These are phyloP conservation scores for Scaptomyza parva DNA, from an alignment of 2,888 invertebrate genomes.

Conservation along the genomic window DNA sequence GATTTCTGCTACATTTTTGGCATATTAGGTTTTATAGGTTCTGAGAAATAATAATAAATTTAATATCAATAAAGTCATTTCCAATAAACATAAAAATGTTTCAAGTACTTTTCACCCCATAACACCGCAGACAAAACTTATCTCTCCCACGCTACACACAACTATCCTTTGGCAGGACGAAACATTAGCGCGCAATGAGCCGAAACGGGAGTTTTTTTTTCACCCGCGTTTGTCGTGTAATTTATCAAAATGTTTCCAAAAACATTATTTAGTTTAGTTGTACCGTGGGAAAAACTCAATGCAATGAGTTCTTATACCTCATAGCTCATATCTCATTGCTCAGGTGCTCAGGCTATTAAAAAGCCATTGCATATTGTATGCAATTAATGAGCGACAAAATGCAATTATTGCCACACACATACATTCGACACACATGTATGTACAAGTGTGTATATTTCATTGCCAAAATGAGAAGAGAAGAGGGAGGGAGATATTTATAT, in stretches of 20 bases:
- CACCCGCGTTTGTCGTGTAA: conserved; percentile 62
- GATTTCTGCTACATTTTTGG: too few species aligned
- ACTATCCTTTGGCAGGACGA: conserved; percentile 58
- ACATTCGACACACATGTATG: neutral
- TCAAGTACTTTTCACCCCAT: conserved; percentile 1
- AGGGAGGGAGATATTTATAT: conserved; percentile 9
- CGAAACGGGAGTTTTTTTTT: conserved; percentile 47
- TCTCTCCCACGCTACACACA: conserved; percentile 64
- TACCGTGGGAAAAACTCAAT: conserved; percentile 64
- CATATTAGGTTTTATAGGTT: too few species aligned
- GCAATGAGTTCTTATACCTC: conserved; percentile 12
- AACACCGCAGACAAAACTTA: neutral
- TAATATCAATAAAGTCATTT: conserved; percentile 6
- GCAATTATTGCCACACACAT: conserved; percentile 22
- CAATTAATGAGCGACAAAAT: conserved; percentile 76
- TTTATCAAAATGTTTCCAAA: conserved; percentile 59
- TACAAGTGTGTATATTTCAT: conserved; percentile 19
- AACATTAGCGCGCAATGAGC: conserved; percentile 63
- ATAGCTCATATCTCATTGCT: too few species aligned
- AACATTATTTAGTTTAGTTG: conserved; percentile 24
- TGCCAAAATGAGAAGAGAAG: conserved; percentile 33
- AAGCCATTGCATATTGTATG: conserved; percentile 71
- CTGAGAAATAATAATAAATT: too few species aligned
- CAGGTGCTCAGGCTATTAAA: conserved; percentile 67
- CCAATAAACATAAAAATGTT: neutral